Conservation (phyloP, 1,140 invertebrate genomes). For the Ptiloglossa arizonensis region DNA sequence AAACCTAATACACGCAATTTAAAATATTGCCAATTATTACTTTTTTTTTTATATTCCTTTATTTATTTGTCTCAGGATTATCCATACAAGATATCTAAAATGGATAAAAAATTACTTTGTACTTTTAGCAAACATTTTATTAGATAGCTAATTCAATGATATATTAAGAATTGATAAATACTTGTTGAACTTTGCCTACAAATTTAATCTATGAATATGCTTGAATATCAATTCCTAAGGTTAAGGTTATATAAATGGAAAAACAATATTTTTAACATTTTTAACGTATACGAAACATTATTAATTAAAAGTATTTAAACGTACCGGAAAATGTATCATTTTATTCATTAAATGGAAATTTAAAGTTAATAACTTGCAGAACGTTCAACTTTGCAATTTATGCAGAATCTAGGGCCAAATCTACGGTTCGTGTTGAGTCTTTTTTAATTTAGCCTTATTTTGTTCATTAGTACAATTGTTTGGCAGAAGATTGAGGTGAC, state of each 20-base stretch:
- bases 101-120: conserved; percentile 32
- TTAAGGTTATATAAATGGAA: conserved; percentile 87
- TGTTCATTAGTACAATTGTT: background rate
- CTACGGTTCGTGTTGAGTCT: no score
- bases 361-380: background rate
- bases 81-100: conserved; percentile 91
- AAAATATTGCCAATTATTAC: conserved; percentile 45
- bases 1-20: background rate
- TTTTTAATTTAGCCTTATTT: no score
- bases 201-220: conserved; percentile 91
- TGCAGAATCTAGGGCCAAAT: no score
- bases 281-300: background rate
- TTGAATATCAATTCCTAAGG: conserved; percentile 89
- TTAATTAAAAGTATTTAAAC: background rate
- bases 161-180: background rate
- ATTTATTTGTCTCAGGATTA: conserved; percentile 88
- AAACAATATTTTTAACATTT: conserved; percentile 23
- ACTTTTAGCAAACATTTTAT: background rate
- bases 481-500: no score
- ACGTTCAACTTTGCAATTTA: background rate
- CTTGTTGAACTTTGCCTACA: conserved; percentile 85
- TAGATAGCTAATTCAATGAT: no score
- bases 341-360: conserved; percentile 20
- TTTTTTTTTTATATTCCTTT: conserved; percentile 86
- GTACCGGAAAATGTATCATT: conserved; percentile 47